Evolutionary conservation across 2,888 invertebrate genomes (phyloP).

Genomic region (Leptinotarsa tumamoca): DNA sequence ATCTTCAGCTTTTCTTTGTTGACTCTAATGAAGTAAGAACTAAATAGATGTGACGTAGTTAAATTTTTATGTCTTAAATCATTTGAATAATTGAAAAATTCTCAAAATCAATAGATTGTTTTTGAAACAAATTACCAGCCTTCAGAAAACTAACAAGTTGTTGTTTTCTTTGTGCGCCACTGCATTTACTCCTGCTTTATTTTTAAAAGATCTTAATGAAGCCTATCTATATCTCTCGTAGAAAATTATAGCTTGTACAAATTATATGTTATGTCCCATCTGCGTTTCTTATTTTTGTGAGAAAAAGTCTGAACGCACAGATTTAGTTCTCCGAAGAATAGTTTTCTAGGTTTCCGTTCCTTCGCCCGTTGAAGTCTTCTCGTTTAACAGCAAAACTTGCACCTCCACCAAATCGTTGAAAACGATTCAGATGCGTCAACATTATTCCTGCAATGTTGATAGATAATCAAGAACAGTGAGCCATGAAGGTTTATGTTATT

Average conservation of each 20-base stretch:
- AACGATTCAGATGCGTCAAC: too few species aligned
- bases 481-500: too few species aligned
- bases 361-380: background rate
- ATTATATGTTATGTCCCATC: slow-evolving; percentile 29
- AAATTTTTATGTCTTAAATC: too few species aligned
- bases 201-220: slow-evolving; percentile 25
- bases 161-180: background rate
- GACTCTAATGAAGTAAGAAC: too few species aligned
- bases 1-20: too few species aligned
- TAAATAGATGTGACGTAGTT: too few species aligned
- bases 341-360: background rate
- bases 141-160: too few species aligned
- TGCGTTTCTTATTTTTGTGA: slow-evolving; percentile 31
- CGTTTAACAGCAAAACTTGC: background rate
- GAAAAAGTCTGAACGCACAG: slow-evolving; percentile 24
- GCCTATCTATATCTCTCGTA: slow-evolving; percentile 30
- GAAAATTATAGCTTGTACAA: slow-evolving; percentile 26
- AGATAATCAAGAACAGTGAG: too few species aligned
- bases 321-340: background rate
- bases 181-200: slow-evolving; percentile 24
- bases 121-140: too few species aligned
- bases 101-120: too few species aligned
- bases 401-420: background rate
- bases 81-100: too few species aligned
- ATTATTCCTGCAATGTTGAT: too few species aligned